phyloP scores from a whole-genome alignment of 37 sponge, comb jelly and placozoan species.

The Halichondria panicea region DNA sequence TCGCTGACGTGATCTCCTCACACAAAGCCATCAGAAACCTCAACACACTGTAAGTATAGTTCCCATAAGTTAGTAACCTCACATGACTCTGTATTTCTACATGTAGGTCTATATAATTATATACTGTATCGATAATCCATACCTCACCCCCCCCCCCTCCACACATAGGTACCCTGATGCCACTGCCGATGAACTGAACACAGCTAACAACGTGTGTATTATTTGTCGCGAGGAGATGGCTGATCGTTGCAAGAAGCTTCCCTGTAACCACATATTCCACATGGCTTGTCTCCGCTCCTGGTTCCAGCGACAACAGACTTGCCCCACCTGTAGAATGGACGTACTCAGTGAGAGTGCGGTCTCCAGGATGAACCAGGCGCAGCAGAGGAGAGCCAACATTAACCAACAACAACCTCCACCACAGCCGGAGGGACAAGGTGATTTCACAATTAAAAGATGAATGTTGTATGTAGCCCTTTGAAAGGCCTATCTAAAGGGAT shows the following conservation, averaged over 20 bases:
- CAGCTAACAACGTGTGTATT: constrained; percentile 83
- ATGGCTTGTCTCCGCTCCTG: constrained; percentile 89
- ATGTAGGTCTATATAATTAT: not conserved
- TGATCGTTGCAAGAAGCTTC: constrained; percentile 86
- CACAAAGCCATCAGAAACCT: constrained; percentile 89
- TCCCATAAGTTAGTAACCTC: too few relatives aligned
- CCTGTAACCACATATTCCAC: constrained; percentile 98
- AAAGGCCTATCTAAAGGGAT: too few relatives aligned
- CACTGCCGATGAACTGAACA: constrained; percentile 84
- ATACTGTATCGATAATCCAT: not conserved
- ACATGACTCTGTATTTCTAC: not conserved
- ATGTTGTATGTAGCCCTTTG: too few relatives aligned
- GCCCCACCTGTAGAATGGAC: constrained; percentile 92
- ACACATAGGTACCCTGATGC: constrained; percentile 81
- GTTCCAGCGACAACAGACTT: constrained; percentile 98
- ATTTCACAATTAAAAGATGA: not conserved
- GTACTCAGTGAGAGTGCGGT: constrained; percentile 16
- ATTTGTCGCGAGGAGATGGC: constrained; percentile 96
- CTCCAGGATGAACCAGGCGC: constrained; percentile 2
- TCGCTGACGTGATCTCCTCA: constrained; percentile 82
- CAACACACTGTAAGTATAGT: constrained; percentile 67
- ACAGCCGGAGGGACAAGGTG: constrained; percentile 5
- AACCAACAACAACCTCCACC: constrained; percentile 23
- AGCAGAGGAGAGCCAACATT: not conserved
- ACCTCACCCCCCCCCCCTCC: not conserved